Evolutionary conservation across 2,113 vertebrate genomes (phyloP).

Genomic region (Deroptyus accipitrinus): DNA sequence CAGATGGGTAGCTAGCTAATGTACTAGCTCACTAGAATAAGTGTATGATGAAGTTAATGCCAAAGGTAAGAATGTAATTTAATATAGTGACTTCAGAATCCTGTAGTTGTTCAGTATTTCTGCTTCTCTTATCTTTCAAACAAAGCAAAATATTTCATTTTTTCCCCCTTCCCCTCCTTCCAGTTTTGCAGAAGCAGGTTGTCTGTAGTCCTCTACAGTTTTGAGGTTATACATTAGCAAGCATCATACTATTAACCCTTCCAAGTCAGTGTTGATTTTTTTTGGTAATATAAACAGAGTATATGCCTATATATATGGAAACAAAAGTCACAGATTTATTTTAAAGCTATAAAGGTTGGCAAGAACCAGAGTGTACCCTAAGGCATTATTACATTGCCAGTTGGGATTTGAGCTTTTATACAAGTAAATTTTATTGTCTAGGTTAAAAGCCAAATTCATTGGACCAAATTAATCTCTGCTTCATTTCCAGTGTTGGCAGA

Average conservation of each 20-base stretch:
- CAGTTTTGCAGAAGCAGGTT: background rate
- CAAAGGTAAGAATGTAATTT: background rate
- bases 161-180: fast-evolving
- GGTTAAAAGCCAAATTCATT: constrained; percentile 59
- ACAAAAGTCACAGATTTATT: constrained; percentile 18
- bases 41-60: background rate
- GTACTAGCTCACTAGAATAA: background rate
- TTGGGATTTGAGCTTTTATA: constrained; percentile 42
- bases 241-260: background rate
- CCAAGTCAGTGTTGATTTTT: background rate
- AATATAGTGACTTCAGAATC: background rate
- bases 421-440: constrained; percentile 57
- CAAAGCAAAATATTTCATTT: background rate
- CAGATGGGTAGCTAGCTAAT: background rate
- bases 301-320: background rate
- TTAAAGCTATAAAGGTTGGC: constrained; percentile 28
- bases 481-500: constrained; percentile 53
- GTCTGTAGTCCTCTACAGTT: background rate
- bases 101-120: background rate
- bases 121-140: background rate
- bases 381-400: constrained; percentile 3
- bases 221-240: background rate
- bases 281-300: background rate
- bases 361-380: constrained; percentile 2
- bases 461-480: constrained; percentile 47